Conservation (phyloP, 2,888 invertebrate species). For the Physocephala rufipes region DNA sequence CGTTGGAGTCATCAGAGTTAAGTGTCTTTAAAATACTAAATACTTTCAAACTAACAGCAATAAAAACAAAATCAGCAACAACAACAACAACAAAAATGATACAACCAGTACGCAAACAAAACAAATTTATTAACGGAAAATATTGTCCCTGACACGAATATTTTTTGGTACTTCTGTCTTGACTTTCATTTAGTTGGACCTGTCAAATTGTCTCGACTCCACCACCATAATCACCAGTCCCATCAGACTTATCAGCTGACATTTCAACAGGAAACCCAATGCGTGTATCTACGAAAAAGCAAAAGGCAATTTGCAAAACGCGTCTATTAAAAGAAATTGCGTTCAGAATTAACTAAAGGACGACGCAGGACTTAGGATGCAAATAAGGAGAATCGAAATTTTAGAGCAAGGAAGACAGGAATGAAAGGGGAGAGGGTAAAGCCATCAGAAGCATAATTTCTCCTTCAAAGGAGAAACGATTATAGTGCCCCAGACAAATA, state of each 20-base stretch:
- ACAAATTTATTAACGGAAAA: not conserved
- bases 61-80: not conserved
- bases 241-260: not conserved
- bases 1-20: not conserved
- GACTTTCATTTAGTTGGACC: not conserved
- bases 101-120: not conserved
- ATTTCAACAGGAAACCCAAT: constrained; percentile 7
- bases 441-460: constrained; percentile 29
- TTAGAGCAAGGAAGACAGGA: not conserved
- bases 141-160: too few species aligned
- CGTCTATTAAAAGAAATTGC: constrained; percentile 64
- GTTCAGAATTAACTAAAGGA: constrained; percentile 61
- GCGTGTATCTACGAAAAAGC: constrained; percentile 50
- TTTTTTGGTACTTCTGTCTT: too few species aligned
- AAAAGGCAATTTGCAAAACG: constrained; percentile 60
- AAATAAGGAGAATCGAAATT: too few species aligned
- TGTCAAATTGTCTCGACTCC: constrained; percentile 20
- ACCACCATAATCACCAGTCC: too few species aligned
- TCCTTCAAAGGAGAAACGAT: constrained; percentile 65
- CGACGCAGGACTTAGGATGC: too few species aligned
- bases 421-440: not conserved
- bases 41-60: not conserved
- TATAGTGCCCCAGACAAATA: constrained; percentile 57
- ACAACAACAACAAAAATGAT: not conserved
- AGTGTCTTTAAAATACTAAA: too few species aligned